These are phyloP conservation scores for Characodon lateralis DNA, from an alignment of 2,797 vertebrate genomes.

Conservation along the genomic window DNA sequence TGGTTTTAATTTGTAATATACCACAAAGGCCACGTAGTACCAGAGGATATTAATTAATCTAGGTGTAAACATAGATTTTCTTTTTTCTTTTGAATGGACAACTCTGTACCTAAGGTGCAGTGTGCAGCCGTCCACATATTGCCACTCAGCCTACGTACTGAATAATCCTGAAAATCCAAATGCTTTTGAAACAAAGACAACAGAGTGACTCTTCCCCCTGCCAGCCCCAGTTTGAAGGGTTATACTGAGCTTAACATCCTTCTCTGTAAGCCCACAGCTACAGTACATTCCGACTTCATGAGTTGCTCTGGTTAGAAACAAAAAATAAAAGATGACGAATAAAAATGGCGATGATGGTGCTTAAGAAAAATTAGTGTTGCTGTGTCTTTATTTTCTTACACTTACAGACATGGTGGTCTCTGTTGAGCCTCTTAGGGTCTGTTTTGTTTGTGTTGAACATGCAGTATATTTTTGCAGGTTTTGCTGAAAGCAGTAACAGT, in stretches of 20 bases:
- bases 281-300: slow-evolving; percentile 59
- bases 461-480: not conserved
- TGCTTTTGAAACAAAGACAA: slow-evolving; percentile 74
- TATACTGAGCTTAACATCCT: slow-evolving; percentile 78
- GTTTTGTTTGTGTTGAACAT: not conserved
- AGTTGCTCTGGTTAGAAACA: slow-evolving; percentile 52
- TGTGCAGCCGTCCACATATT: slow-evolving; percentile 73
- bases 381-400: not conserved
- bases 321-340: slow-evolving; percentile 43
- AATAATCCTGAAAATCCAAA: slow-evolving; percentile 81
- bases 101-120: slow-evolving; percentile 57
- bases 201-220: slow-evolving; percentile 64
- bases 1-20: not conserved
- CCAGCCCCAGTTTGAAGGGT: slow-evolving; percentile 71
- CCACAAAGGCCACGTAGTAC: not conserved
- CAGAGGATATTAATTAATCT: not conserved
- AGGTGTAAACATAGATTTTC: not conserved
- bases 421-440: not conserved
- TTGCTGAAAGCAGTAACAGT: not conserved
- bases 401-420: not conserved
- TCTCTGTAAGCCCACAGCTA: slow-evolving; percentile 71
- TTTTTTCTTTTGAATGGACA: slow-evolving; percentile 23
- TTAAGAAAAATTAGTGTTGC: slow-evolving; percentile 2
- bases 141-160: slow-evolving; percentile 63
- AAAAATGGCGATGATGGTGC: slow-evolving; percentile 7